Base-by-base conservation (phyloP, 2,888 invertebrate species). In the Aporophyla lueneburgensis region DNA sequence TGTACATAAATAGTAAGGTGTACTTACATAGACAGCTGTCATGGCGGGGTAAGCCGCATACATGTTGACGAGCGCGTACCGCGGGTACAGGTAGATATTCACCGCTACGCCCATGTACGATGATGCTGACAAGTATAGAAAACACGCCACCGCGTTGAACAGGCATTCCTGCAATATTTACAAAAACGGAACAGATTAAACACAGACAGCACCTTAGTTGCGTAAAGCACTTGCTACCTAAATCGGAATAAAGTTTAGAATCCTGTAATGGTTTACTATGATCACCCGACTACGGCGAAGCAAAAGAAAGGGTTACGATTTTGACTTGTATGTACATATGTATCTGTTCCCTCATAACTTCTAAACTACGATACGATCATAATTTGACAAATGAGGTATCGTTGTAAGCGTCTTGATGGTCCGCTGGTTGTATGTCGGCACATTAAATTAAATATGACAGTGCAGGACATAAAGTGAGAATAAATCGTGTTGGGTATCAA, bases 31-130 rank as follows among this genome's bases (percentile, higher is more conserved):
- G 85, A 98, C 98, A 0, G 98, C 98, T 49, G 98, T 98, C 98
- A 99, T 98, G 4, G 98, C 98, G n/a, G 99, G 98, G 95, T 98
- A 98, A 21, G 98, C 98, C 90, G 98, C 98, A 91, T 98, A 98
- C 85, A 98, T 98, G 61, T 97, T 98, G 76, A 97, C 94, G 12
- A 97, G 91, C 51, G 98, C 96, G 93, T 98, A 98, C 88, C 97
- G 97, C 0, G 98, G 98, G 94, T 98, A 98, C 71, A 99, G 95
- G 93, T 98, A 98, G 61, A 98, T 95, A 86, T 98, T 98, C 33
- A 98, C 98, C 1, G 98, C 97, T 85, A 98, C 97, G 0, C 98
- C 98, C 95, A 99, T 97, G 92, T 98, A 99, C 0, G 98, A 97
- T 2, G 99, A 97, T 0, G 98, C 98, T 51, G 98, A 98, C 74